These are phyloP conservation scores for Dorcus hopei DNA, from an alignment of 2,888 invertebrate genomes.

Conservation along the genomic window DNA sequence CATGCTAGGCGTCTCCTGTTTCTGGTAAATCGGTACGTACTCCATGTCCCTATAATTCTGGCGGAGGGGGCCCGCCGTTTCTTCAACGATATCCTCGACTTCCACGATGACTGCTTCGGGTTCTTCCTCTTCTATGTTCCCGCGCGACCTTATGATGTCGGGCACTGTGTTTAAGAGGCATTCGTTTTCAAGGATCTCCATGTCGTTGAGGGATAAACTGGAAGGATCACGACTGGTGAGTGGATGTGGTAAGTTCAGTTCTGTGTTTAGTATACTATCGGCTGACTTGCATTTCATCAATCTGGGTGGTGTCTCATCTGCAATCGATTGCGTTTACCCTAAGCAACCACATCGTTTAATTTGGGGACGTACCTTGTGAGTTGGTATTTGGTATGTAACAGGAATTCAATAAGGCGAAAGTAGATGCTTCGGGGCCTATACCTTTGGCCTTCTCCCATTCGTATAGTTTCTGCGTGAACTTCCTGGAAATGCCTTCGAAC, in stretches of 20 bases:
- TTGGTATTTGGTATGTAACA: slow-evolving; percentile 50
- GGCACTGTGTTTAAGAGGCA: slow-evolving; percentile 36
- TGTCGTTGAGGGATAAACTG: slow-evolving; percentile 70
- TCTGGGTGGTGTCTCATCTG: slow-evolving; percentile 21
- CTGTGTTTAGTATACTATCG: slow-evolving; percentile 63
- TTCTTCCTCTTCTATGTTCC: slow-evolving; percentile 45
- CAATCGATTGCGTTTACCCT: not conserved
- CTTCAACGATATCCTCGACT: slow-evolving; percentile 76
- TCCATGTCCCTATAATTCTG: slow-evolving; percentile 66
- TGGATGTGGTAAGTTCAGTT: slow-evolving; percentile 41
- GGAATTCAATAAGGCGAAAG: slow-evolving; percentile 68
- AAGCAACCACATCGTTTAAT: not conserved
- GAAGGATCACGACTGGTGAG: slow-evolving; percentile 66
- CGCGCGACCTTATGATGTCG: slow-evolving; percentile 30
- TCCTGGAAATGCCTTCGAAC: slow-evolving; percentile 82
- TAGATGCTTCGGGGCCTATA: slow-evolving; percentile 81
- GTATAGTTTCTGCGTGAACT: slow-evolving; percentile 84
- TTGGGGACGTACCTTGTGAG: slow-evolving; percentile 28
- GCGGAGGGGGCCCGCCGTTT: slow-evolving; percentile 68
- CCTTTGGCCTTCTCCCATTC: slow-evolving; percentile 91
- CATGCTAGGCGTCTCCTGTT: slow-evolving; percentile 59
- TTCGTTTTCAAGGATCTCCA: slow-evolving; percentile 61
- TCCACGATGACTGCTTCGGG: slow-evolving; percentile 78
- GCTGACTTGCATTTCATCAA: slow-evolving; percentile 74
- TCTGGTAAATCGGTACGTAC: slow-evolving; percentile 70